A percentile compares a stretch with the other conserved stretches of the same genome.
Evolutionary conservation across 2,113 vertebrate species (phyloP).

Genomic region (Colaptes auratus): DNA sequence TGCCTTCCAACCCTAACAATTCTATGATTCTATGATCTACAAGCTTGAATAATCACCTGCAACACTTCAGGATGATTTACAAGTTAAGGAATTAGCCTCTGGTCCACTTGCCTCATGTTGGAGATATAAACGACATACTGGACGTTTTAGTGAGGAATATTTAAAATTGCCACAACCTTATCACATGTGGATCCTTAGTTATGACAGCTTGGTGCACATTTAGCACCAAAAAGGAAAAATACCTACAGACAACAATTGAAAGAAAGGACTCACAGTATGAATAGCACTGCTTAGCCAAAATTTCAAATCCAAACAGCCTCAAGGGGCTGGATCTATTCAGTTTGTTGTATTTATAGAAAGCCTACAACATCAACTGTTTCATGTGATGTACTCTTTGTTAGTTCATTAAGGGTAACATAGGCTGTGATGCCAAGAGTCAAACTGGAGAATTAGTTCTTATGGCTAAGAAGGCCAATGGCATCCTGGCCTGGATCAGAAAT

Average conservation of each 20-base stretch:
- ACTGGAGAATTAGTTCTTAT: not conserved
- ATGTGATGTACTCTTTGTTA: not conserved
- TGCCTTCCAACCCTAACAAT: no score
- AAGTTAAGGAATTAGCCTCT: not conserved
- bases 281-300: not conserved
- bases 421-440: not conserved
- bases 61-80: not conserved
- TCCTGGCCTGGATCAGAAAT: no score
- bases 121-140: not conserved
- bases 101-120: not conserved
- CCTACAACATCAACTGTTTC: not conserved
- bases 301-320: conserved; percentile 14
- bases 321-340: not conserved
- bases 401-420: not conserved
- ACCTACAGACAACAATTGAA: not conserved
- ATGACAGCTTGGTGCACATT: not conserved
- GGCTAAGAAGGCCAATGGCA: no score
- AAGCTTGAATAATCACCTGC: not conserved
- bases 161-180: not conserved
- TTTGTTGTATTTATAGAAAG: not conserved
- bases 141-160: not conserved
- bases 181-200: not conserved
- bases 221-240: not conserved
- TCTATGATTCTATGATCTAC: not conserved
- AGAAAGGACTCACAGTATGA: not conserved